Evolutionary conservation across 1,140 invertebrate species (phyloP).

Genomic region (Batillaria attramentaria): DNA sequence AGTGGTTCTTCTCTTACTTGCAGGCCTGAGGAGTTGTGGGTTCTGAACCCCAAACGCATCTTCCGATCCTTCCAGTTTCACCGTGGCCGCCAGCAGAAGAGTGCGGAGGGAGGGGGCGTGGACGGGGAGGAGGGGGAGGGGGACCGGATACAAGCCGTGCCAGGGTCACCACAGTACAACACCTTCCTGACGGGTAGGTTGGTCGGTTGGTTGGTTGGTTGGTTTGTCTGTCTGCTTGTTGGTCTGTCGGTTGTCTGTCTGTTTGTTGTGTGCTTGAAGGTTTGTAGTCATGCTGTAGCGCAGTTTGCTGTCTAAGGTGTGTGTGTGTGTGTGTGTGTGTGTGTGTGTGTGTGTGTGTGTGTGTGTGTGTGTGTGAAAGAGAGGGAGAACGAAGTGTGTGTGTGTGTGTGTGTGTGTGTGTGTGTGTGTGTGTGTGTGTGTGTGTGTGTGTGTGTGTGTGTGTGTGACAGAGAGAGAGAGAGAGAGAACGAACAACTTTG

Average conservation of each 20-base stretch:
- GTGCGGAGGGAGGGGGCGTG: conserved; percentile 6
- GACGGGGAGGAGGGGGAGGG: conserved; percentile 46
- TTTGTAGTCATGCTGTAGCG: no score
- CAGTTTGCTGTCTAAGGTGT: no score
- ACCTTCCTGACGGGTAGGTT: conserved; percentile 15
- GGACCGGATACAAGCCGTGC: background rate
- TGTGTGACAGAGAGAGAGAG: no score
- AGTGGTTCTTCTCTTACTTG: no score
- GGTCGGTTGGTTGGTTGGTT: background rate
- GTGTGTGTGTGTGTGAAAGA: background rate
- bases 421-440: no score
- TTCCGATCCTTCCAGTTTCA: conserved; percentile 74
- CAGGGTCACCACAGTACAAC: background rate
- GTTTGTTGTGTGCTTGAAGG: no score
- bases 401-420: no score
- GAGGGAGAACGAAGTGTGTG: no score
- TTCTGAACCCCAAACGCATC: conserved; percentile 91
- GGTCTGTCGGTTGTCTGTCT: no score
- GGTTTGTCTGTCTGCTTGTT: background rate
- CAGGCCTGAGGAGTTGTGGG: conserved; percentile 92
- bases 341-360: background rate
- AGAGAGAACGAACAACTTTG: no score
- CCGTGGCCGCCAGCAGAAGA: conserved; percentile 11
- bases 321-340: conserved; percentile 20
- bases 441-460: no score